Evolutionary conservation across 2,113 vertebrate species (phyloP).

Genomic region (Theristicus caerulescens): DNA sequence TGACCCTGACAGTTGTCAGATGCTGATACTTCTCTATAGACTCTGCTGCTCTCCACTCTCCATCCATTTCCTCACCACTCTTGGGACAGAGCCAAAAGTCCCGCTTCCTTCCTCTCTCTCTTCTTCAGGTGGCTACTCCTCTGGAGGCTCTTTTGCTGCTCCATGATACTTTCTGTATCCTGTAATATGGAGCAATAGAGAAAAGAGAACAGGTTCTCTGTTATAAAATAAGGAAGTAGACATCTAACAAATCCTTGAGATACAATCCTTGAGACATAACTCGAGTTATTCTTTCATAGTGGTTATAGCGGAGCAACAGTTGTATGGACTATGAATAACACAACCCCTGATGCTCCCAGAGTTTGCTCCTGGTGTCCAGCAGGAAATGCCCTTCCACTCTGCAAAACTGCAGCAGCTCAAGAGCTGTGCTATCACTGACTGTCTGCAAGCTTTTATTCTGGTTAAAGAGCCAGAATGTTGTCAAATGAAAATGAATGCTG

Average conservation of each 20-base stretch:
- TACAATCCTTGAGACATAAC: not conserved
- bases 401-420: not conserved
- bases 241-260: not conserved
- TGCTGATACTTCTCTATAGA: not conserved
- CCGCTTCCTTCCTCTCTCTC: not conserved
- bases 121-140: not conserved
- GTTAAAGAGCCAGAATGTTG: not conserved
- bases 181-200: not conserved
- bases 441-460: not conserved
- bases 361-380: not conserved
- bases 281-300: not conserved
- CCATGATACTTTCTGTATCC: not conserved
- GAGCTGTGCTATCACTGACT: not conserved
- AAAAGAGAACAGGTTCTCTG: not conserved
- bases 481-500: not conserved
- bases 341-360: not conserved
- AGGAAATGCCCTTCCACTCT: not conserved
- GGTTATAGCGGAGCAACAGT: not conserved
- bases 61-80: not conserved
- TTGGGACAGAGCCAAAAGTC: not conserved
- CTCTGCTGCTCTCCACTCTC: not conserved
- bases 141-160: not conserved
- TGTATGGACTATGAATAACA: not conserved
- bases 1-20: not conserved
- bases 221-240: not conserved